These are phyloP conservation scores for Ceraclea dissimilis DNA, from an alignment of 2,888 invertebrate species.

Conservation along the genomic window DNA sequence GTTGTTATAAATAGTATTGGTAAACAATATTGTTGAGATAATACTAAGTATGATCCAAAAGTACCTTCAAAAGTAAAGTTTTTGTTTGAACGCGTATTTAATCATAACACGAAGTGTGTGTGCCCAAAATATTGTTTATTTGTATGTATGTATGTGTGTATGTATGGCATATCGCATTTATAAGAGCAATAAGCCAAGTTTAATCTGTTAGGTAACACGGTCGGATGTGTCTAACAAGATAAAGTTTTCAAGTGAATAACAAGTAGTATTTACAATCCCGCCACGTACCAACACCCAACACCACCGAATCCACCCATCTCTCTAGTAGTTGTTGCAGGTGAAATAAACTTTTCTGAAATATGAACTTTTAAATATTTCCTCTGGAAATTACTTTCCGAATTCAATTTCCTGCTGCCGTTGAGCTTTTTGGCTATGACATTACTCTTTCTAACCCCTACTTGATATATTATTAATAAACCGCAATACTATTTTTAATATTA, in stretches of 20 bases:
- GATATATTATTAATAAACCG: too few species aligned
- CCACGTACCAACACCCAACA: background rate
- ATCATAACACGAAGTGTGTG: too few species aligned
- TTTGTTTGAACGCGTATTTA: too few species aligned
- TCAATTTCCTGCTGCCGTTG: conserved; percentile 25
- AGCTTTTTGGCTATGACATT: conserved; percentile 12
- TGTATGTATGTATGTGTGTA: too few species aligned
- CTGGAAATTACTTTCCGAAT: conserved; percentile 25
- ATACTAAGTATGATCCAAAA: too few species aligned
- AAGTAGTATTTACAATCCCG: background rate
- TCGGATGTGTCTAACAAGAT: conserved; percentile 1
- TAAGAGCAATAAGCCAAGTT: background rate
- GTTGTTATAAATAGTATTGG: too few species aligned
- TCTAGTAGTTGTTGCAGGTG: conserved; percentile 9
- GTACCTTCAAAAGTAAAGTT: too few species aligned
- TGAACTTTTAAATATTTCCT: conserved; percentile 23
- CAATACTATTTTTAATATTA: too few species aligned
- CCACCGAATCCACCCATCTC: background rate
- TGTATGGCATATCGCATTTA: background rate
- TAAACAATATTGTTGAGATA: too few species aligned
- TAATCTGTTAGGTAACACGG: background rate
- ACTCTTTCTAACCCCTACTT: background rate
- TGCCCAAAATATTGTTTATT: too few species aligned
- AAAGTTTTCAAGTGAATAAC: conserved; percentile 2
- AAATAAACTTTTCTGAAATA: conserved; percentile 21